Base-by-base conservation (phyloP, 2,888 invertebrate genomes). In the Cantharis rufa region DNA sequence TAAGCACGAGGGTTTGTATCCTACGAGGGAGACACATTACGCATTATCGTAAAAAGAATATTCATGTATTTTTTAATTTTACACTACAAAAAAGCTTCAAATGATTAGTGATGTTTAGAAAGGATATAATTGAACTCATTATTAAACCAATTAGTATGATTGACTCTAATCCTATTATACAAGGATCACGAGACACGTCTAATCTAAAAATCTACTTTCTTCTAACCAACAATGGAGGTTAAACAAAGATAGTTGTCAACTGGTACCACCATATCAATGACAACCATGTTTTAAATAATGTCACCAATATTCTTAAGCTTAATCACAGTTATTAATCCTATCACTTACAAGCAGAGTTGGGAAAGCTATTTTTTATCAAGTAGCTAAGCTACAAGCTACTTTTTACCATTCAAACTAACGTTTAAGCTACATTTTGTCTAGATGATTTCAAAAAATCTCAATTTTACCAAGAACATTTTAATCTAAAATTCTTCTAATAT, bases 1-100 rank as follows among this genome's bases (percentile, higher is more conserved):
- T 82, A 83, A 82, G 79, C 78, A 78, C 80, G 80, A 81, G 83
- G 83, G 82, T 81, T 79, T 75, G 74, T 68, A 74, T 79, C 63
- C 72, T 77, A 77, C 62, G 61, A 79, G 78, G 79, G 80, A 77
- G 75, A 79, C 76, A 74, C 72, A 75, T 79, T 80, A 80, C 75
- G 69, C 77, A 73, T 74, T 77, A 75, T 76, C 48, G 48, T 48
- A 48, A n/a, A 48, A 48, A 48, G 48, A 48, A 48, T 48, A 48
- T 48, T 48, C 48, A 48, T 48, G 48, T 48, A 48, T 48, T 48
- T 48, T 48, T 48, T 48, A n/a, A 48, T 48, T 48, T 48, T 48
- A n/a, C 3, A n/a, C n/a, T 48, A n/a, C 48, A 48, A 48, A 48
- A 48, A n/a, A 48, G 48, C 48, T 48, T 48, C 48, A 48, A 48